A percentile compares a stretch with the other conserved stretches of the same genome.
Conservation (phyloP, 2,888 invertebrate genomes). For the Microctonus hyperodae region DNA sequence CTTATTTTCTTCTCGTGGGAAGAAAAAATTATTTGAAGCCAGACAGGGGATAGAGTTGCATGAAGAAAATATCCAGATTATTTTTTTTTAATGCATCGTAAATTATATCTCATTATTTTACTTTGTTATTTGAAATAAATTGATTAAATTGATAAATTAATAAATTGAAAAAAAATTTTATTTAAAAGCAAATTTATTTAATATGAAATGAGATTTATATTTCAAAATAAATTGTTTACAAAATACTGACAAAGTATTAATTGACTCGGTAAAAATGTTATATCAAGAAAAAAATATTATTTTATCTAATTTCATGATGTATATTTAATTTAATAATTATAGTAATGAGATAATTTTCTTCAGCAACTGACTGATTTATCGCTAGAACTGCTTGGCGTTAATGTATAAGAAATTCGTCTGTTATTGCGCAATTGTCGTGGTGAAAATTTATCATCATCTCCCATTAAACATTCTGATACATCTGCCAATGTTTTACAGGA, state of each 20-base stretch:
- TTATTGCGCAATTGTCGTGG: conserved; percentile 44
- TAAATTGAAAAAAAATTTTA: too few species aligned
- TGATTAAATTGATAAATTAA: too few species aligned
- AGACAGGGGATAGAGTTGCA: too few species aligned
- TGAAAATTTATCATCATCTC: conserved; percentile 36
- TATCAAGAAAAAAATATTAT: background rate
- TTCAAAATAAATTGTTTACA: conserved; percentile 39
- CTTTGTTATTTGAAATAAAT: too few species aligned
- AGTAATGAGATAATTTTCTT: conserved; percentile 17
- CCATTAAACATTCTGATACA: conserved; percentile 33
- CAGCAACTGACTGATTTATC: conserved; percentile 51
- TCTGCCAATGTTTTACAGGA: conserved; percentile 44
- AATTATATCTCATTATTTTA: too few species aligned
- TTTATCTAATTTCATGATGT: background rate
- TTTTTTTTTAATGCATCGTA: too few species aligned
- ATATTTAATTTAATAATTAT: background rate
- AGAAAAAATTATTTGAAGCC: too few species aligned
- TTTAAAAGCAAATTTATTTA: background rate
- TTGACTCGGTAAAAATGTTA: background rate
- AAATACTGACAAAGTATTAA: background rate
- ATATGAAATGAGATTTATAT: conserved; percentile 27
- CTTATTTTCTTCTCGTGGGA: too few species aligned
- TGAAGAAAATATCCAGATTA: too few species aligned
- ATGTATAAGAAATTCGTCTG: conserved; percentile 50
- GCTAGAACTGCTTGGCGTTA: conserved; percentile 48